phyloP scores from a whole-genome alignment of 2,888 invertebrate species.

The Zaprionus lineosus region DNA sequence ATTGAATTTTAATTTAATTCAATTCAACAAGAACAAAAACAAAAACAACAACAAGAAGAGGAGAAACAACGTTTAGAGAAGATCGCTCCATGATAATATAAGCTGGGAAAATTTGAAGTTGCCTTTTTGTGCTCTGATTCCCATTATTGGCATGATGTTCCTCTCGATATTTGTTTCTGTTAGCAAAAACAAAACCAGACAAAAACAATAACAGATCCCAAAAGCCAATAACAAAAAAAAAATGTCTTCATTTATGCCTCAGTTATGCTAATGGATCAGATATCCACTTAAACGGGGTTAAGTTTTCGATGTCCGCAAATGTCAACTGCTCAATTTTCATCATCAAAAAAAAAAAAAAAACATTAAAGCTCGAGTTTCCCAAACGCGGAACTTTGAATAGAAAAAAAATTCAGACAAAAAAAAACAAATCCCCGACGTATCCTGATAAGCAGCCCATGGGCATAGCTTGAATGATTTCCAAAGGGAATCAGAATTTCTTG shows the following conservation, averaged over 20 bases:
- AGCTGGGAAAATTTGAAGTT: constrained; percentile 70
- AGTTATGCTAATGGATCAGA: constrained; percentile 71
- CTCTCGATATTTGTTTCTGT: constrained; percentile 51
- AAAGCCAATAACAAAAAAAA: constrained; percentile 25
- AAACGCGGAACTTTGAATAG: no score
- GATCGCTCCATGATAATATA: constrained; percentile 68
- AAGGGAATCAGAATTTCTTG: no score
- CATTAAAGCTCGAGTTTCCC: no score
- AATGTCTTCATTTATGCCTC: constrained; percentile 76
- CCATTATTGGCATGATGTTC: constrained; percentile 69
- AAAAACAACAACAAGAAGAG: constrained; percentile 30
- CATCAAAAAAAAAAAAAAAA: no score
- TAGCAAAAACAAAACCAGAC: constrained; percentile 8
- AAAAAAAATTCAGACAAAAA: no score
- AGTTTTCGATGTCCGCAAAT: no score
- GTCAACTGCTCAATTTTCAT: no score
- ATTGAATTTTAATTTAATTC: constrained; percentile 77
- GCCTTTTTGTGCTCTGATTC: constrained; percentile 71
- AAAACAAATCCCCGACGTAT: no score
- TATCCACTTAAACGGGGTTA: constrained; percentile 4
- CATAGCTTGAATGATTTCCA: no score
- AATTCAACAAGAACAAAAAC: constrained; percentile 44
- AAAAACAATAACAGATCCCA: neutral
- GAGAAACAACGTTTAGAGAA: constrained; percentile 56
- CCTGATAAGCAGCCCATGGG: no score